Evolutionary conservation across 2,888 invertebrate species (phyloP).

Genomic region (Plebejus melissa): DNA sequence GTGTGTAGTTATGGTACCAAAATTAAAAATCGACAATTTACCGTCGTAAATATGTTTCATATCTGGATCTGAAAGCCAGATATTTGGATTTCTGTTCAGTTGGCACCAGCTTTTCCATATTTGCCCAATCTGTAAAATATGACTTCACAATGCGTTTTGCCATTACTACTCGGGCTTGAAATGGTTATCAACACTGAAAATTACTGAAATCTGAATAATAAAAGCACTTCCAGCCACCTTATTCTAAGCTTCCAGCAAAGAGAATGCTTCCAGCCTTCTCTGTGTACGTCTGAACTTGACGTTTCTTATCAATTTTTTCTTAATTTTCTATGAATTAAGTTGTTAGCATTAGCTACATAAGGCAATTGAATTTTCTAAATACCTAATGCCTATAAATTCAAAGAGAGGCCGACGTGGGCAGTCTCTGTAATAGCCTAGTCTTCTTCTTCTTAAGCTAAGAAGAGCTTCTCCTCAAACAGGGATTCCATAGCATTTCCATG

Average conservation of each 20-base stretch:
- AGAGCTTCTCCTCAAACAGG: no score
- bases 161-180: conserved; percentile 40
- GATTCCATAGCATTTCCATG: no score
- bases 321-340: not conserved
- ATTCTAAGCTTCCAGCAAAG: not conserved
- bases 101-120: conserved; percentile 56
- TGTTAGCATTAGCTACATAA: no score
- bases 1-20: no score
- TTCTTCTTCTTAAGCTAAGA: no score
- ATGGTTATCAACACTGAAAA: not conserved
- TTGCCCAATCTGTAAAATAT: conserved; percentile 56
- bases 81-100: conserved; percentile 52
- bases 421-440: no score
- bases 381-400: no score
- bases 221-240: no score
- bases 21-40: conserved; percentile 32
- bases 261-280: not conserved
- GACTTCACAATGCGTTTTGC: conserved; percentile 53
- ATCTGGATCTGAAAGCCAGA: conserved; percentile 59
- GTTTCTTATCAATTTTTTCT: not conserved
- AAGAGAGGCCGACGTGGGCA: no score
- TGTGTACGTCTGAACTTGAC: not conserved
- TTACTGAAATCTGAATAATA: not conserved
- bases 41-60: conserved; percentile 58
- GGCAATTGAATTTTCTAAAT: no score